Evolutionary conservation across 2,888 invertebrate species (phyloP).

Genomic region (Galeopsomyia nigrocyanea): DNA sequence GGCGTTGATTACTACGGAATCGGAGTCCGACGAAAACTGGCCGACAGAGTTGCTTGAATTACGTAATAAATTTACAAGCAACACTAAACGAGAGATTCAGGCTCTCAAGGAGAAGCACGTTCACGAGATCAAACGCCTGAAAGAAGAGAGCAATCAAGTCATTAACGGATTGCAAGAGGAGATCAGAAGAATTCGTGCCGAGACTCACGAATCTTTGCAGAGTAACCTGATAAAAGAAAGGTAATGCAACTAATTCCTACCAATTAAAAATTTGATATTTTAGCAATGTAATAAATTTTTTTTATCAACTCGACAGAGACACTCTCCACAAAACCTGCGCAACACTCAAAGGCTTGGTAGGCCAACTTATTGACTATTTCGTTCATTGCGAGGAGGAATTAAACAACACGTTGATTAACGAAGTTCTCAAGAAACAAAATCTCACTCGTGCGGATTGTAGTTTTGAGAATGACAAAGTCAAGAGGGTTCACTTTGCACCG

Average conservation of each 20-base stretch:
- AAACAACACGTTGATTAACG: constrained; percentile 80
- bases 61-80: constrained; percentile 80
- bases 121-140: constrained; percentile 72
- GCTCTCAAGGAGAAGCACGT: constrained; percentile 73
- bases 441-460: constrained; percentile 49
- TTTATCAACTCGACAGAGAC: constrained; percentile 70
- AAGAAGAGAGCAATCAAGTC: constrained; percentile 57
- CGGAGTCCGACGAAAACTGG: constrained; percentile 80
- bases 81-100: constrained; percentile 75
- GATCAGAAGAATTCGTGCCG: constrained; percentile 50
- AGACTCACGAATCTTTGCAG: constrained; percentile 42
- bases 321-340: constrained; percentile 76
- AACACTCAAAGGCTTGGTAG: constrained; percentile 76
- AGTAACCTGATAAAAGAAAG: constrained; percentile 73
- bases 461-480: constrained; percentile 57
- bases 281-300: not conserved
- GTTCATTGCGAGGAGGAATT: constrained; percentile 84
- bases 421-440: constrained; percentile 70
- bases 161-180: constrained; percentile 59
- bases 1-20: constrained; percentile 79
- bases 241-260: constrained; percentile 62
- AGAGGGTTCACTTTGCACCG: constrained; percentile 81
- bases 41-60: constrained; percentile 81
- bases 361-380: constrained; percentile 81
- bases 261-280: not conserved